Base-by-base conservation (phyloP, 2,888 invertebrate genomes). In the Microdon myrmicae region DNA sequence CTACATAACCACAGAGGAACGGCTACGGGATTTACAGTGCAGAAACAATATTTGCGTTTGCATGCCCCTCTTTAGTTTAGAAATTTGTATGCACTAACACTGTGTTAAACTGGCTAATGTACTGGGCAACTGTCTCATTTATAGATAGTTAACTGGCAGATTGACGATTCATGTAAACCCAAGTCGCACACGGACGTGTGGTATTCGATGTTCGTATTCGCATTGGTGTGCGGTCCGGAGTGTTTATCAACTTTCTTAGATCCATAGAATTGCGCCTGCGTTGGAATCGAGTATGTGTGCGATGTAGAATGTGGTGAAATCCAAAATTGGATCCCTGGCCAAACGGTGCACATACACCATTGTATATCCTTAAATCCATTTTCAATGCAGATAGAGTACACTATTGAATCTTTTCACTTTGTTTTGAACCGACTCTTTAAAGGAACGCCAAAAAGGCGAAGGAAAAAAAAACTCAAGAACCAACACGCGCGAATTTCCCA, bases 401-500 rank as follows among this genome's bases (percentile, higher is more conserved):
- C n/a, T n/a, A n/a, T n/a, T n/a, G n/a, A n/a, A n/a, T n/a, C n/a
- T n/a, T n/a, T n/a, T n/a, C n/a, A n/a, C n/a, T n/a, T n/a, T n/a
- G n/a, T n/a, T n/a, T n/a, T n/a, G n/a, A n/a, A n/a, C n/a, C n/a
- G n/a, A n/a, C n/a, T n/a, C n/a, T n/a, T n/a, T n/a, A n/a, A n/a
- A n/a, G n/a, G n/a, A n/a, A n/a, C n/a, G n/a, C n/a, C n/a, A n/a
- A n/a, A n/a, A n/a, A n/a, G n/a, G n/a, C n/a, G 8, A 32, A 17
- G 6, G 12, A 28, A 23, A 31, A 37, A 49, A 47, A 34, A 39
- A 25, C 38, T 26, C 9, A 41, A 51, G 39, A 56, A 56, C 37
- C 43, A 64, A 64, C 64, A 64, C 64, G 64, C 64, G 64, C 64
- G 64, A 56, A 64, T 47, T 43, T 53, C 19, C 64, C 59, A 59